phyloP scores from a whole-genome alignment of 2,797 vertebrate species.

The Lates japonicus region DNA sequence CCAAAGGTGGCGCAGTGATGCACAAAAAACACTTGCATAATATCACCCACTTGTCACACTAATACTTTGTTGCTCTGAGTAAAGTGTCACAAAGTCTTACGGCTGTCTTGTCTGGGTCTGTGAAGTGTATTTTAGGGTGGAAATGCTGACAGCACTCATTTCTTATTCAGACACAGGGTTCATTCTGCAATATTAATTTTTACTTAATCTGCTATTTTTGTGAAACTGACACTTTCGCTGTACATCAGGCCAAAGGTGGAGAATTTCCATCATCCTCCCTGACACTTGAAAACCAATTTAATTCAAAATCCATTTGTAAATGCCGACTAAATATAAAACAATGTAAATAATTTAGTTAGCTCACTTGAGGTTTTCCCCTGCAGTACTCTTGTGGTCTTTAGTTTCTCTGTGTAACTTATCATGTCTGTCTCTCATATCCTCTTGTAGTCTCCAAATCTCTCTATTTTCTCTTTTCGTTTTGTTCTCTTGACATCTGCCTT shows the following conservation, averaged over 20 bases:
- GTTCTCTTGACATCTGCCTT: slow-evolving; percentile 24
- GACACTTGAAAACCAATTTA: not conserved
- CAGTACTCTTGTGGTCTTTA: slow-evolving; percentile 17
- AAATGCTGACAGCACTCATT: slow-evolving; percentile 42
- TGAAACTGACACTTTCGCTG: slow-evolving; percentile 13
- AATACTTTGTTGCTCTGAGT: slow-evolving; percentile 29
- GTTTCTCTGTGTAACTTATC: slow-evolving; percentile 19
- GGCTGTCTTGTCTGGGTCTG: slow-evolving; percentile 33
- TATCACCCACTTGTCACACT: slow-evolving; percentile 39
- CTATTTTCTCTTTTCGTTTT: slow-evolving; percentile 22
- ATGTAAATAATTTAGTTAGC: slow-evolving; percentile 1
- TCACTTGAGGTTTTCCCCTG: not conserved
- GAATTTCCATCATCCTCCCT: not conserved
- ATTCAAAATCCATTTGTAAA: slow-evolving; percentile 19
- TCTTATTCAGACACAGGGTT: slow-evolving; percentile 28
- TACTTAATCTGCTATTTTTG: slow-evolving; percentile 25
- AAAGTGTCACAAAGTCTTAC: slow-evolving; percentile 24
- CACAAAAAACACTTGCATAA: slow-evolving; percentile 47
- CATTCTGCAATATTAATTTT: slow-evolving; percentile 10
- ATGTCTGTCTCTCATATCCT: slow-evolving; percentile 25
- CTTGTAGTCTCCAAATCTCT: slow-evolving; percentile 17
- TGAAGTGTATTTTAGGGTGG: slow-evolving; percentile 50
- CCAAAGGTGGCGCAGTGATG: slow-evolving; percentile 35
- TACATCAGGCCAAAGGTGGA: not conserved
- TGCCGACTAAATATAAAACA: slow-evolving; percentile 15